Evolutionary conservation across 2,797 vertebrate species (phyloP), one percentile per base, ranked within the genome.

Genomic region (Gymnothorax javanicus): DNA sequence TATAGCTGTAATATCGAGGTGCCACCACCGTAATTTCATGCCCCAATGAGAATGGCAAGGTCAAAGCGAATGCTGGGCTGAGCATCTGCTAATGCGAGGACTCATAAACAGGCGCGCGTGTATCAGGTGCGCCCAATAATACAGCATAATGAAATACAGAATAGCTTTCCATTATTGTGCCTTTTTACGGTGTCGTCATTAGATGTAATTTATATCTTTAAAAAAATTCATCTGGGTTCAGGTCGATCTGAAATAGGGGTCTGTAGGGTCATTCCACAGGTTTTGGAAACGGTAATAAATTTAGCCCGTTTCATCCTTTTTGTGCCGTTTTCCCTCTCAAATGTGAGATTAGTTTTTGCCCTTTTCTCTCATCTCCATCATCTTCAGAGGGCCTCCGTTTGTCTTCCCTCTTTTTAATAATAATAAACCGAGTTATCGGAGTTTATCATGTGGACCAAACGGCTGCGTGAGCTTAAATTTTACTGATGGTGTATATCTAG

Each of bases 1-100:
- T 99, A 99, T 99, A 98, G 98, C 98, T 98, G 98, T 99, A 99
- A 99, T 99, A 99, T 99, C 97, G 97, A 98, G 97, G 98, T 99
- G 99, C 98, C 98, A 98, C 97, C 97, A 98, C 97, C 97, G 98
- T 99, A 99, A 99, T 99, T 99, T 99, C 99, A 99, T 99, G 99
- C 98, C 99, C 99, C 98, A 98, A 99, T 99, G 98, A 99, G 98
- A 99, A 99, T 97, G 98, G 97, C 99, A 99, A 99, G 99, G 99
- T 99, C 99, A 99, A 97, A 98, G 97, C 97, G 97, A 99, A 99
- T 99, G 97, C 98, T 98, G 97, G 96, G 97, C 97, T 95, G 97
- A 98, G 98, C 98, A 98, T 99, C 98, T 98, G 97, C 98, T 98
- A 98, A 98, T 98, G 98, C 97, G 97, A 97, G 96, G 97, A 97